phyloP scores from a whole-genome alignment of 2,888 invertebrate genomes.

The Eupithecia inturbata region DNA sequence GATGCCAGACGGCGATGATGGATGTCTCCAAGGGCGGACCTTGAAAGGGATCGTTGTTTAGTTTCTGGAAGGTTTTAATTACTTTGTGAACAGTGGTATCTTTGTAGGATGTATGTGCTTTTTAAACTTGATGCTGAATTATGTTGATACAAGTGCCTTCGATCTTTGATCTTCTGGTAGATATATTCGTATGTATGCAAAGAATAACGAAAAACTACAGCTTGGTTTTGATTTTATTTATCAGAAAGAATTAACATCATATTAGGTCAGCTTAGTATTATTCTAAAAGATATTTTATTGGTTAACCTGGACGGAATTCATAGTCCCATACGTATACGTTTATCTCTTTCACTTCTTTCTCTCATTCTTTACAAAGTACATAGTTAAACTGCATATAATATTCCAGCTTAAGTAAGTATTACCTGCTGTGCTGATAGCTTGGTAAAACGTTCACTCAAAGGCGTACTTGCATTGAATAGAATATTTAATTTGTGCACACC shows the following conservation, averaged over 20 bases:
- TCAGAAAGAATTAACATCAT: too few species aligned
- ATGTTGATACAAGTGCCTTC: neutral
- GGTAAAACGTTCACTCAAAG: slow-evolving; percentile 1
- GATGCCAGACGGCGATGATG: slow-evolving; percentile 51
- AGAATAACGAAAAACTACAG: too few species aligned
- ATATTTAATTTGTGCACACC: slow-evolving; percentile 22
- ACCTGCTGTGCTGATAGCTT: slow-evolving; percentile 4
- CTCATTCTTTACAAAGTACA: neutral
- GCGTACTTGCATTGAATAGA: slow-evolving; percentile 8
- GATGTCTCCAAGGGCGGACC: slow-evolving; percentile 45
- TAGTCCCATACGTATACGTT: neutral
- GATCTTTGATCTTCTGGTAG: neutral
- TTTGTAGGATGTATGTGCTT: slow-evolving; percentile 31
- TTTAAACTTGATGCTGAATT: neutral
- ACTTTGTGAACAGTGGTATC: slow-evolving; percentile 40
- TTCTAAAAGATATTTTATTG: neutral
- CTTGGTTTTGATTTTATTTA: too few species aligned
- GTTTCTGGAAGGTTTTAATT: slow-evolving; percentile 46
- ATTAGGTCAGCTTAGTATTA: too few species aligned
- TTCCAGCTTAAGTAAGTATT: neutral
- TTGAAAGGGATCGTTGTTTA: slow-evolving; percentile 44
- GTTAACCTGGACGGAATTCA: neutral
- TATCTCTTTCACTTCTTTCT: neutral
- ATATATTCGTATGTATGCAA: neutral
- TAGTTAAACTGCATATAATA: neutral